These are phyloP conservation scores for Alviniconcha strummeri DNA, from an alignment of 2,888 invertebrate genomes.

Conservation along the genomic window DNA sequence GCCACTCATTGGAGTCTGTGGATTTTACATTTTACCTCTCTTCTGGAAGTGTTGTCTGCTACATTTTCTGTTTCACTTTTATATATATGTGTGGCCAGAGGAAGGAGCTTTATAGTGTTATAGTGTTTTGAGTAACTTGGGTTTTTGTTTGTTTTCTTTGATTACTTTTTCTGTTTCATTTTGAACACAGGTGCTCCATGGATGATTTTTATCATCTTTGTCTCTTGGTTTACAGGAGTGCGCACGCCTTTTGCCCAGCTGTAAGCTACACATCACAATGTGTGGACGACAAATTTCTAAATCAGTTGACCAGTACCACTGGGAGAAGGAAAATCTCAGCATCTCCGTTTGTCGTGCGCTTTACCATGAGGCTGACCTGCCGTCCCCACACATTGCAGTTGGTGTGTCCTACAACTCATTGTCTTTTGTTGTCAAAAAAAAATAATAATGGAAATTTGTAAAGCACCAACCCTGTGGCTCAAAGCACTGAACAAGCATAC, in stretches of 20 bases:
- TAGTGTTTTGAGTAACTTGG: no score
- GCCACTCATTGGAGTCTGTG: no score
- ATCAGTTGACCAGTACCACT: conserved; percentile 40
- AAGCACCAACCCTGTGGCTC: no score
- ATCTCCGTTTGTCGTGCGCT: conserved; percentile 50
- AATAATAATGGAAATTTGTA: not conserved
- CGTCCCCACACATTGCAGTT: conserved; percentile 50
- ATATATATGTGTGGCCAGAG: no score
- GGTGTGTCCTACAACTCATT: conserved; percentile 43
- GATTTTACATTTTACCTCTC: no score
- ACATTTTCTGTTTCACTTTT: no score
- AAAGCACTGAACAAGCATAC: no score
- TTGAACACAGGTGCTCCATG: conserved; percentile 9
- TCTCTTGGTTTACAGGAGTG: conserved; percentile 50
- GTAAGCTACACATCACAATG: conserved; percentile 54
- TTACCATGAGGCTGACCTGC: conserved; percentile 50
- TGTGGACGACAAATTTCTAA: conserved; percentile 57
- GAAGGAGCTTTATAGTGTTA: no score
- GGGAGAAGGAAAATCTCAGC: conserved; percentile 47
- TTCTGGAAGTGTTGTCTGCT: no score
- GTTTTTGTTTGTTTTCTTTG: no score
- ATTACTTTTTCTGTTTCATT: no score
- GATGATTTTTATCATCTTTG: not conserved
- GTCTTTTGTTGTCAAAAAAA: no score
- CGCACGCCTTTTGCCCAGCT: conserved; percentile 50